Evolutionary conservation across 2,113 vertebrate species (phyloP), one percentile per base, ranked within the genome.

Genomic region (Elachura formosa): DNA sequence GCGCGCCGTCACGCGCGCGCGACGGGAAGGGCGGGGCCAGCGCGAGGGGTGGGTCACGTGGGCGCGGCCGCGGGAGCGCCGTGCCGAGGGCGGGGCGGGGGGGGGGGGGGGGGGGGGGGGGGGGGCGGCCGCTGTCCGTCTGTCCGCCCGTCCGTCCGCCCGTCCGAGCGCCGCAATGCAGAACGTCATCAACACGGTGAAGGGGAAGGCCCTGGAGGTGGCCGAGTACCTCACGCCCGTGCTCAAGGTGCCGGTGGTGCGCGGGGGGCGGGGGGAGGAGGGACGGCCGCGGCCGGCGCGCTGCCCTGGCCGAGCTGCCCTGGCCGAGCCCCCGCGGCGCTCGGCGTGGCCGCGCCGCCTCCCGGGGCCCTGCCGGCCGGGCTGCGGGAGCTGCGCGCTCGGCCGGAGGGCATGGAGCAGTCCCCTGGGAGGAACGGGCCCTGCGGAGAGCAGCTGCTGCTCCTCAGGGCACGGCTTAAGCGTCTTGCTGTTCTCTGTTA

Each of bases 171-270:
- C 40, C 56, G 66, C 66, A 10, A 99, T 99, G 99, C 99, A 99
- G 98, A 99, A 98, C 98, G 99, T 99, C 29, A 99, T 99, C 79
- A 99, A 99, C 97, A 98, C 99, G 5, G 98, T 99, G 96, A 99
- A 99, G 92, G 99, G 99, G 83, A 99, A 99, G 51, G 99, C 99
- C 10, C 97, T 99, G 61, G 99, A 99, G 14, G 99, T 99, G 97
- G 99, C 99, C 9, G 99, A 99, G 98, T 98, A 99, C 69, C 98
- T 99, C 86, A 99, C 99, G 5, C 99, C 99, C 5, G 99, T 99
- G 29, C 95, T 99, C 69, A 99, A 99, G 99, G 99, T 99, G 98
- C 98, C 38, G 54, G 92, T 33, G 21, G 38, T 48, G 80, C 46
- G 87, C 49, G 33, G 64, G 21, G n/a, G 75, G 36, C 7, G 45